These are phyloP conservation scores for Semnopithecus entellus DNA, from an alignment of 2,113 vertebrate genomes.

Conservation along the genomic window DNA sequence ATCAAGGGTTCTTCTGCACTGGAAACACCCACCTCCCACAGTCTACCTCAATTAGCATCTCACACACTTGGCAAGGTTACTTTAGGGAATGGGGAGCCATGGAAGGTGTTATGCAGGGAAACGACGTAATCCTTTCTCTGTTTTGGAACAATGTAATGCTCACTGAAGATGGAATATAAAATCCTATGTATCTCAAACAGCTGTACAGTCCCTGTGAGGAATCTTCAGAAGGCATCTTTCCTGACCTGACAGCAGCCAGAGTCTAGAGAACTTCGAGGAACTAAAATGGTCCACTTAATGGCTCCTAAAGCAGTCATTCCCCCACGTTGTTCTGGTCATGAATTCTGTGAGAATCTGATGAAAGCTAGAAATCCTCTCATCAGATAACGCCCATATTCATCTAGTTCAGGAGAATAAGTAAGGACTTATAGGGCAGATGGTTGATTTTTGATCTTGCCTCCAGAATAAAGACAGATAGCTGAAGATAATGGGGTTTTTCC, in stretches of 20 bases:
- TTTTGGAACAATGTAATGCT: background rate
- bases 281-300: background rate
- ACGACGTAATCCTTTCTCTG: background rate
- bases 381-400: background rate
- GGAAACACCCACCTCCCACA: fast-evolving
- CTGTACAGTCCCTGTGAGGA: background rate
- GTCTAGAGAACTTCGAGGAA: background rate
- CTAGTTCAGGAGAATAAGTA: background rate
- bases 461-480: background rate
- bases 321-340: background rate
- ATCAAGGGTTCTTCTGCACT: background rate
- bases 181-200: background rate
- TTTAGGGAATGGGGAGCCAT: background rate
- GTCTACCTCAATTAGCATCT: background rate
- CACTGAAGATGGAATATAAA: background rate
- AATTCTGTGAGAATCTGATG: background rate
- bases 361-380: background rate
- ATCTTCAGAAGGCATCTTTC: background rate
- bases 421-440: background rate
- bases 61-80: background rate
- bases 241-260: background rate
- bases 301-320: background rate
- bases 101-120: background rate
- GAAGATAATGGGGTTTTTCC: background rate
- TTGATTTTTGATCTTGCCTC: background rate